These are phyloP conservation scores for Triplophysa bombifrons DNA, from an alignment of 2,797 vertebrate species.

Conservation along the genomic window DNA sequence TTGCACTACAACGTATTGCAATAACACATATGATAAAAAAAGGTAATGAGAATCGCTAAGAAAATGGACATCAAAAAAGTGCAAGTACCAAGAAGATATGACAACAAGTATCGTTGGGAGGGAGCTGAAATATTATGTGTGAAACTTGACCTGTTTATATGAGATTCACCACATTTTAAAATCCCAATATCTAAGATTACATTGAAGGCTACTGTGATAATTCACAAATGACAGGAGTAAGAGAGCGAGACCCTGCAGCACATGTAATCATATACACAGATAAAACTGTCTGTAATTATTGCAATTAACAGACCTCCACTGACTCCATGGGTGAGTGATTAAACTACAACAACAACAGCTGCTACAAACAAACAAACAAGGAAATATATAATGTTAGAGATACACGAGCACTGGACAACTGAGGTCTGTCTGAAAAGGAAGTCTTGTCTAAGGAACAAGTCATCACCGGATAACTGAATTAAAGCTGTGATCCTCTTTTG, in stretches of 20 bases:
- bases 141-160: neutral
- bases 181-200: neutral
- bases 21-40: neutral
- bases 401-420: neutral
- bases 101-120: neutral
- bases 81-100: neutral
- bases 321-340: constrained; percentile 52
- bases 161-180: neutral
- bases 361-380: constrained; percentile 49
- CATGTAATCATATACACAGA: constrained; percentile 51
- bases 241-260: constrained; percentile 41
- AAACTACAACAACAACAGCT: constrained; percentile 52
- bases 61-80: neutral
- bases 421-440: neutral
- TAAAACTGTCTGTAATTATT: constrained; percentile 56
- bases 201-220: constrained; percentile 37
- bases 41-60: neutral
- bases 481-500: neutral
- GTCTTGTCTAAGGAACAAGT: neutral
- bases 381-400: constrained; percentile 7
- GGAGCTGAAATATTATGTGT: neutral
- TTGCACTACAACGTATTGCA: too few species aligned
- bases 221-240: constrained; percentile 52
- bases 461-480: neutral
- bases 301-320: constrained; percentile 56